Base-by-base conservation (phyloP, 2,797 vertebrate species). In the Stomatorhinus walkeri region DNA sequence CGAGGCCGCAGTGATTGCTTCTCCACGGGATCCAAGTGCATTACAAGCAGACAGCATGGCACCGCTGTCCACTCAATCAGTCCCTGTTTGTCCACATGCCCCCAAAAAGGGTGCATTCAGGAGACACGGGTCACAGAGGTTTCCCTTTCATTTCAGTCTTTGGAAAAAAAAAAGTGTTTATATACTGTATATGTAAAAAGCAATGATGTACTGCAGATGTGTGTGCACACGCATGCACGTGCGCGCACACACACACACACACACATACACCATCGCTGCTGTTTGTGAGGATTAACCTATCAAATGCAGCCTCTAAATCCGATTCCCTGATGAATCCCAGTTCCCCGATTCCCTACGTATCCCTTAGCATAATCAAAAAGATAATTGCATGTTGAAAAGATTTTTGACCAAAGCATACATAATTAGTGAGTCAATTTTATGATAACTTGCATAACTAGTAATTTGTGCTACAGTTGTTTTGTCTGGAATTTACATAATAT, bases 11-110 rank as follows among this genome's bases (percentile, higher is more conserved):
- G 93, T 94, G 94, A 95, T 95, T 94, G 93, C 93, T 91, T 92
- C 92, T 89, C 93, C 91, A 88, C 93, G 93, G 92, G 51, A 49
- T 68, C 92, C 94, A 92, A 95, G 94, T 95, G 94, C 92, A 95
- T 95, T 87, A 1, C 19, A 1, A 0, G 90, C 87, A 89, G 90
- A 91, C 90, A 92, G 92, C 86, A 68, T 2, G 89, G 92, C 91
- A 90, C 91, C 91, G 89, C 90, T 91, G 64, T 89, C 90, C 91
- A 94, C 91, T 91, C 92, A 92, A 92, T 91, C 87, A 91, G 36
- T 12, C 86, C 56, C 61, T 68, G 72, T 64, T 61, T 84, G 68
- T 56, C 32, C 14, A 22, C 79, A 49, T 40, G 16, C 12, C 19
- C n/a, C 89, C 88, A 89, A 89, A 88, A 91, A 89, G 88, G 90